Conservation (phyloP, 2,113 vertebrate species). For the Ageneiosus marmoratus region DNA sequence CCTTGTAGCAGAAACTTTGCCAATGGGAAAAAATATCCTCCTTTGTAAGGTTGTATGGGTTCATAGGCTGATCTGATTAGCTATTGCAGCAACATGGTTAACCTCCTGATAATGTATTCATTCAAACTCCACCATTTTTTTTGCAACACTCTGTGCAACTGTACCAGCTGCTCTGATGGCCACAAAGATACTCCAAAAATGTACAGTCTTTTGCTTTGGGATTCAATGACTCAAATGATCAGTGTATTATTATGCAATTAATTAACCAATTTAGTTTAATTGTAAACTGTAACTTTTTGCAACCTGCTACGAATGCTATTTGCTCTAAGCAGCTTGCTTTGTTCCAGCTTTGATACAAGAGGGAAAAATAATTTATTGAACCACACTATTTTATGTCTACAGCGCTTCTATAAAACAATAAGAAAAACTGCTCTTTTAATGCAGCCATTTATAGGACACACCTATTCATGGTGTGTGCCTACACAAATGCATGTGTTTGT, state of each 20-base stretch:
- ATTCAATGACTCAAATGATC: not conserved
- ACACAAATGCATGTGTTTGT: not conserved
- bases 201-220: not conserved
- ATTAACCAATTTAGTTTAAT: not conserved
- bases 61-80: not conserved
- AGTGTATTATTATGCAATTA: no score
- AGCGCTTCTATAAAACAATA: not conserved
- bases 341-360: conserved; percentile 21
- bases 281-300: not conserved
- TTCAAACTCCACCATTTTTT: conserved; percentile 5
- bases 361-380: not conserved
- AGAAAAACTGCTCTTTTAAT: not conserved
- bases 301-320: not conserved
- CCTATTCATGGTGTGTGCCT: not conserved
- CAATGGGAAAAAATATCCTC: not conserved
- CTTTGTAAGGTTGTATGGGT: not conserved
- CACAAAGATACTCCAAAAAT: not conserved
- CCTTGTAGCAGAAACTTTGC: not conserved
- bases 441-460: not conserved
- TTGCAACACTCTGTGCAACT: not conserved
- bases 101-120: not conserved
- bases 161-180: not conserved
- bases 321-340: conserved; percentile 10
- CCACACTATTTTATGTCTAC: not conserved
- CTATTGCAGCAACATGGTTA: not conserved